These are phyloP conservation scores for Eristalis intricaria DNA, from an alignment of 2,888 invertebrate species.

Conservation along the genomic window DNA sequence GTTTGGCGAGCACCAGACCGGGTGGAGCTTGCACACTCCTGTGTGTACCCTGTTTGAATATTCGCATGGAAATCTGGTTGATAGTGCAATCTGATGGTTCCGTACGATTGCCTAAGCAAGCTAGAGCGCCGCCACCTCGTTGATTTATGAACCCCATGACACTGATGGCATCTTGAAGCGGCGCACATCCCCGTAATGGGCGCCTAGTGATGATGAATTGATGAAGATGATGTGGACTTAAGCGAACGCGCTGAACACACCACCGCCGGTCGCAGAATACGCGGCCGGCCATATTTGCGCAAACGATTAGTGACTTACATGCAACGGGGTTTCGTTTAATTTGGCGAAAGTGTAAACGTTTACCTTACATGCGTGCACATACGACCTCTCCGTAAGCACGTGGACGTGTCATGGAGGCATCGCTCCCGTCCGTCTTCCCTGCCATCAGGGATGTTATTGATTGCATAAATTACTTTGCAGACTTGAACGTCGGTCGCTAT, in stretches of 20 bases:
- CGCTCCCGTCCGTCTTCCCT: background rate
- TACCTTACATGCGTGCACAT: slow-evolving; percentile 17
- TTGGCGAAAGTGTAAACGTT: slow-evolving; percentile 46
- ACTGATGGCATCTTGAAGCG: slow-evolving; percentile 4
- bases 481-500: background rate
- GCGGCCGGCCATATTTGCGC: slow-evolving; percentile 15
- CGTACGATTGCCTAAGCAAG: slow-evolving; percentile 32
- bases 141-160: slow-evolving; percentile 18
- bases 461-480: slow-evolving; percentile 18
- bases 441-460: background rate
- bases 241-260: background rate
- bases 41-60: background rate
- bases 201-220: slow-evolving; percentile 27
- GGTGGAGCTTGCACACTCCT: background rate
- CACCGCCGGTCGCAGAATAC: background rate
- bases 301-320: slow-evolving; percentile 24
- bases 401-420: slow-evolving; percentile 4
- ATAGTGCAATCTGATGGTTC: slow-evolving; percentile 19
- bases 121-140: background rate
- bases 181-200: slow-evolving; percentile 1
- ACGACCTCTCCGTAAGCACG: background rate
- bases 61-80: slow-evolving; percentile 14
- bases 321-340: slow-evolving; percentile 32
- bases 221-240: slow-evolving; percentile 36
- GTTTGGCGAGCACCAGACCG: background rate